Evolutionary conservation across 2,888 invertebrate species (phyloP), one percentile per base, ranked within the genome.

Genomic region (Netelia virgata): DNA sequence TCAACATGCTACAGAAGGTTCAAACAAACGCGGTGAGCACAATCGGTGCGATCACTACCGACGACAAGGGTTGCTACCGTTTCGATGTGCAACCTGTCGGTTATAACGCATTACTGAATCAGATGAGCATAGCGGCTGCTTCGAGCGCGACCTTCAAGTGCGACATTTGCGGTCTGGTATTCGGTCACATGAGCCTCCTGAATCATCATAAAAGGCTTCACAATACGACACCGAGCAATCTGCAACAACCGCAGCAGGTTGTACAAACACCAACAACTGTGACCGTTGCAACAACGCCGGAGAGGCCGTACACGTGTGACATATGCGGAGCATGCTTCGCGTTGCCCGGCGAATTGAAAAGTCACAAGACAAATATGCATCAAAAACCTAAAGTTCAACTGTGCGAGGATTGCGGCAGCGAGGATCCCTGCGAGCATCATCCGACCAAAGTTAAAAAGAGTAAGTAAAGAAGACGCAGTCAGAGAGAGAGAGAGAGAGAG

Each of bases 161-260:
- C 94, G 97, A 98, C 93, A 96, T 97, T 9, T 97, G 97, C 91
- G 97, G 97, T 63, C 94, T 97, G 84, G 97, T 97, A 95, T 98
- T 97, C 93, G 97, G 97, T 0, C 97, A 97, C 92, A 95, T 97
- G 86, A 96, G 97, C 66, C 93, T 97, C 81, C 94, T 97, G n/a
- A 97, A 97, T 94, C 97, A 97, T 90, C 97, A 97, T 93, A 98
- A 97, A 94, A 95, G 97, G 88, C 96, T 97, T 91, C 97, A 97
- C 92, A 96, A 96, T 86, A 90, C 93, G n/a, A 93, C 93, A 16
- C 93, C 93, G 8, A 93, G 92, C 82, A 93, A 92, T 87, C 86
- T 93, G 50, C 92, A 91, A 75, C 92, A 92, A 70, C 91, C 91
- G 0, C 92, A 94, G 91, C 93, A 94, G 92, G 89, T 95, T 91